Evolutionary conservation across 2,797 vertebrate genomes (phyloP).

Genomic region (Phrynocephalus vlangalii): DNA sequence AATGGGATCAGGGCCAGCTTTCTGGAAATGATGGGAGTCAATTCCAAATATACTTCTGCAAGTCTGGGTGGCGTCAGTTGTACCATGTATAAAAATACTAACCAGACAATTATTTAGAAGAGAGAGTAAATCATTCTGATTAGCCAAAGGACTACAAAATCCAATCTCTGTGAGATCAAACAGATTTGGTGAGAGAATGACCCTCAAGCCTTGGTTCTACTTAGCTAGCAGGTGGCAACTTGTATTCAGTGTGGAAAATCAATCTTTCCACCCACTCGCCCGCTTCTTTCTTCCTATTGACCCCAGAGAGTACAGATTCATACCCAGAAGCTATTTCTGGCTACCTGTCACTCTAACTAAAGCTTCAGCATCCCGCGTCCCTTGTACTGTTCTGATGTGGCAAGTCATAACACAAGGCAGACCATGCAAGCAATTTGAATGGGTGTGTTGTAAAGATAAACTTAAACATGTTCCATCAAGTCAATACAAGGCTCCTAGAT

Average conservation of each 20-base stretch:
- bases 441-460: not conserved
- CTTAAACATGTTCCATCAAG: constrained; percentile 4
- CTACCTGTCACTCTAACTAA: not conserved
- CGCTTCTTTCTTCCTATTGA: not conserved
- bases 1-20: constrained; percentile 15
- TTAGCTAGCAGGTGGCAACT: no score
- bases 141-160: not conserved
- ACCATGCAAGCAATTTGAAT: not conserved
- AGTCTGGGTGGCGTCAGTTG: constrained; percentile 24
- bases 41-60: constrained; percentile 33
- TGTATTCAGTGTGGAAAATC: no score
- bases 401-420: not conserved
- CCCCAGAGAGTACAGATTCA: not conserved
- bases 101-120: constrained; percentile 26
- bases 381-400: not conserved
- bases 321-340: constrained; percentile 5
- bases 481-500: not conserved
- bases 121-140: constrained; percentile 1
- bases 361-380: not conserved
- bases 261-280: not conserved
- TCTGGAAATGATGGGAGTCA: constrained; percentile 20
- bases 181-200: not conserved
- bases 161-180: not conserved
- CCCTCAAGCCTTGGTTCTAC: no score
- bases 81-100: constrained; percentile 30